Base-by-base conservation (phyloP, 2,888 invertebrate species). In the Agapetus fuscipes region DNA sequence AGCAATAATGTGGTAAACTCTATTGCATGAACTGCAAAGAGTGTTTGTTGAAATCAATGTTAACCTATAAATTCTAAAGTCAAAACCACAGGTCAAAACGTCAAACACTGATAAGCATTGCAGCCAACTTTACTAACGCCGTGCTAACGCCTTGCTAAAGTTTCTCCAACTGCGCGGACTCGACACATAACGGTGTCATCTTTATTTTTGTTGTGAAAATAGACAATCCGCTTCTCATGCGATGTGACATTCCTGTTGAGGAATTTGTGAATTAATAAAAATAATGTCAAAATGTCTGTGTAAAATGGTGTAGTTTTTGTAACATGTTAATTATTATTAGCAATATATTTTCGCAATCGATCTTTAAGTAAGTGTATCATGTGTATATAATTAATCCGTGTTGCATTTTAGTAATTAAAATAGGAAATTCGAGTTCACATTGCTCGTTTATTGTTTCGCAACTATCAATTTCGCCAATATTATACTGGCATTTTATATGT, bases 181-280 rank as follows among this genome's bases (percentile, higher is more conserved):
- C n/a, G n/a, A n/a, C n/a, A n/a, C n/a, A n/a, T n/a, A n/a, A n/a
- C n/a, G n/a, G n/a, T n/a, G n/a, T n/a, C n/a, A n/a, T n/a, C n/a
- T n/a, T n/a, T n/a, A n/a, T n/a, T n/a, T n/a, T n/a, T n/a, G n/a
- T n/a, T n/a, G n/a, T n/a, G n/a, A 30, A 13, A 30, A 30, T 30
- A 30, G 30, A 30, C 30, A 30, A 30, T 30, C 12, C 12, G 12
- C 28, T 14, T 14, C 12, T 28, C 11, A 28, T 11, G 14, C 33
- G 41, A 41, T 34, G 31, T 38, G 42, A 42, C 42, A 42, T 42
- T 42, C 42, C 32, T 38, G 11, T 9, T 32, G 32, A 43, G 43
- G 43, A 43, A 43, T 43, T 43, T 39, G 36, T 43, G 43, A 43
- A 39, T 39, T 39, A 30, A 36, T 43, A 35, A 33, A 32, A 31